Conservation (phyloP, 2,888 invertebrate genomes). For the Drosophila borborema region DNA sequence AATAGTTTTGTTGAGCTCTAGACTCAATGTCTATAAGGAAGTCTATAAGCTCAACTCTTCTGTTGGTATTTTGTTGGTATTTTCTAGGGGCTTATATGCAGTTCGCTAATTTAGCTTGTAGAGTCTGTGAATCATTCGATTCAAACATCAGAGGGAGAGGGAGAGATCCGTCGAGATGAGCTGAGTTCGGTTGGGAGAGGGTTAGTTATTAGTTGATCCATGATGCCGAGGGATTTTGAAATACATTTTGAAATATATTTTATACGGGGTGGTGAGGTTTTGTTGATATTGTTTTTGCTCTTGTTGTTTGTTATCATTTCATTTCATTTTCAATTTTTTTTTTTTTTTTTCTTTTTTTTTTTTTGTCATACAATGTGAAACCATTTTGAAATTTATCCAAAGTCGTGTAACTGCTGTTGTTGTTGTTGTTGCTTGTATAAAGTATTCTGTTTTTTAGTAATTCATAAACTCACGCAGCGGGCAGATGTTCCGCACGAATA, state of each 20-base stretch:
- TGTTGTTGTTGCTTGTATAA: constrained; percentile 32
- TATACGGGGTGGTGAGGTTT: constrained; percentile 31
- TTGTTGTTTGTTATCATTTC: constrained; percentile 68
- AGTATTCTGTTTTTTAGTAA: constrained; percentile 39
- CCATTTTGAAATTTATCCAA: constrained; percentile 69
- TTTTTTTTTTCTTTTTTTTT: constrained; percentile 53
- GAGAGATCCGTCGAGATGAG: constrained; percentile 5
- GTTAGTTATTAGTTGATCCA: constrained; percentile 63
- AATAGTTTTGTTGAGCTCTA: constrained; percentile 34
- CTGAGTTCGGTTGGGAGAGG: constrained; percentile 44
- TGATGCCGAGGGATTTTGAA: constrained; percentile 29
- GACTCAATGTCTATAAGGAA: constrained; percentile 58
- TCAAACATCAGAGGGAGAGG: background rate
- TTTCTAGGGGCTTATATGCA: constrained; percentile 23
- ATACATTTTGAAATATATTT: constrained; percentile 10
- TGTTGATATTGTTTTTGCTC: constrained; percentile 21
- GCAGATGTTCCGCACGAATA: constrained; percentile 67
- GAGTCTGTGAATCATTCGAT: background rate
- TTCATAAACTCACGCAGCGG: constrained; percentile 60
- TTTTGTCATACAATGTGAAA: constrained; percentile 48
- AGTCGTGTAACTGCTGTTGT: constrained; percentile 28
- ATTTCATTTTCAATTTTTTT: constrained; percentile 60
- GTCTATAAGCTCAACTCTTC: background rate
- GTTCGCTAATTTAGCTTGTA: constrained; percentile 36
- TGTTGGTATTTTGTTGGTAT: constrained; percentile 11